These are phyloP conservation scores for Choloepus didactylus DNA, from an alignment of 2,797 vertebrate species.

Conservation along the genomic window DNA sequence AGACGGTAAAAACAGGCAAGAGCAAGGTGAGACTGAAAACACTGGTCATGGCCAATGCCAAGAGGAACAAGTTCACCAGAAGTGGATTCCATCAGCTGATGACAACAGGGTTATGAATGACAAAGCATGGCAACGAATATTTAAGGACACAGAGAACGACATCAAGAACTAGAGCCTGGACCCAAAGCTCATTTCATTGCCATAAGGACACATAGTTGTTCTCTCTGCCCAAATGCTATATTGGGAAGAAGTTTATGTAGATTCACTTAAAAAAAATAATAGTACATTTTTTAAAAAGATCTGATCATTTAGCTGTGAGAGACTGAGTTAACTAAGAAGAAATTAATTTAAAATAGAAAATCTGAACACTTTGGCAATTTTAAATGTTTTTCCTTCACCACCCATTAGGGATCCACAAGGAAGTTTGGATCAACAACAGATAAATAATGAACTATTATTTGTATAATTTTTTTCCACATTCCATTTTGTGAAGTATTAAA, in stretches of 20 bases:
- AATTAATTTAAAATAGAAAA: neutral
- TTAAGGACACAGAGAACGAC: neutral
- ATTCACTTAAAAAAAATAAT: neutral
- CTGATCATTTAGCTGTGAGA: neutral
- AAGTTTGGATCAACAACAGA: neutral
- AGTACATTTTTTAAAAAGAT: neutral
- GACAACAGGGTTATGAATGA: no score
- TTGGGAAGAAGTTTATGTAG: neutral
- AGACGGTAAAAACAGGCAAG: neutral
- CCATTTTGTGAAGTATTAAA: neutral
- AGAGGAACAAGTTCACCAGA: neutral
- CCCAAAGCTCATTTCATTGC: no score
- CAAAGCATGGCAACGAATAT: accelerated
- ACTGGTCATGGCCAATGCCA: neutral
- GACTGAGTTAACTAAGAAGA: neutral
- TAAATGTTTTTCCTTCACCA: neutral
- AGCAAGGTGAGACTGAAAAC: neutral
- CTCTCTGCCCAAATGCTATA: neutral
- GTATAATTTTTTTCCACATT: neutral
- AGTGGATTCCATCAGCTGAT: no score
- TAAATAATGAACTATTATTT: neutral
- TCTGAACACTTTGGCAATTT: neutral
- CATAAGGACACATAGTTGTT: neutral
- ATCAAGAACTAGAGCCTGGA: neutral
- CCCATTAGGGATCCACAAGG: neutral